Conservation (phyloP, 2,797 vertebrate species). For the Malurus splendens region DNA sequence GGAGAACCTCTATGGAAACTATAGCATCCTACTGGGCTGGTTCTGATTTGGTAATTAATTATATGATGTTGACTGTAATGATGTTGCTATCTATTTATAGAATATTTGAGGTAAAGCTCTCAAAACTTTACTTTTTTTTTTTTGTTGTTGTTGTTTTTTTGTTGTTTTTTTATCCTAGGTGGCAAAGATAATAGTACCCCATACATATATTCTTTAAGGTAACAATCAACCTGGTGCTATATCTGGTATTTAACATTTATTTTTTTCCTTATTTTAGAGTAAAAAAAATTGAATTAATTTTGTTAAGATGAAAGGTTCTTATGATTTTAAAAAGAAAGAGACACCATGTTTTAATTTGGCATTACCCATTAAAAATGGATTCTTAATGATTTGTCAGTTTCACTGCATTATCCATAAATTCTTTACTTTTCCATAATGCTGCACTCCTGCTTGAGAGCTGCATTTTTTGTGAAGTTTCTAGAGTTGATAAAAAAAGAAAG, state of each 20-base stretch:
- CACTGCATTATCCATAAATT: rapidly evolving
- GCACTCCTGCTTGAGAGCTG: background rate
- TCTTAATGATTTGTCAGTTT: background rate
- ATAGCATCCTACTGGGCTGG: background rate
- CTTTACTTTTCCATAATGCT: background rate
- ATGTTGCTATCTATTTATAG: background rate
- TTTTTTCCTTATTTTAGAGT: background rate
- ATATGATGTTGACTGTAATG: background rate
- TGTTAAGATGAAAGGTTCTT: background rate
- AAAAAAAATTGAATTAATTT: background rate
- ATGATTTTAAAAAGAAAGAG: background rate
- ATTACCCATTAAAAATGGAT: background rate
- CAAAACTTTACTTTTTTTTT: background rate
- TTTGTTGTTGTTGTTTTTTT: no score
- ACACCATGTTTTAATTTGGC: background rate
- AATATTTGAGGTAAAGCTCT: background rate
- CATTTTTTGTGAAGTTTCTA: background rate
- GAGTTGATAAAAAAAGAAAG: background rate
- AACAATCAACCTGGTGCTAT: background rate
- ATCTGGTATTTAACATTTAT: background rate
- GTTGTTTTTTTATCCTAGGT: background rate
- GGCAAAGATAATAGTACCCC: background rate
- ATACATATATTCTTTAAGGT: background rate
- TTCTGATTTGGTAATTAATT: background rate
- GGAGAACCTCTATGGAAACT: background rate